phyloP scores from a whole-genome alignment of 2,113 vertebrate species.

The Fukomys damarensis region DNA sequence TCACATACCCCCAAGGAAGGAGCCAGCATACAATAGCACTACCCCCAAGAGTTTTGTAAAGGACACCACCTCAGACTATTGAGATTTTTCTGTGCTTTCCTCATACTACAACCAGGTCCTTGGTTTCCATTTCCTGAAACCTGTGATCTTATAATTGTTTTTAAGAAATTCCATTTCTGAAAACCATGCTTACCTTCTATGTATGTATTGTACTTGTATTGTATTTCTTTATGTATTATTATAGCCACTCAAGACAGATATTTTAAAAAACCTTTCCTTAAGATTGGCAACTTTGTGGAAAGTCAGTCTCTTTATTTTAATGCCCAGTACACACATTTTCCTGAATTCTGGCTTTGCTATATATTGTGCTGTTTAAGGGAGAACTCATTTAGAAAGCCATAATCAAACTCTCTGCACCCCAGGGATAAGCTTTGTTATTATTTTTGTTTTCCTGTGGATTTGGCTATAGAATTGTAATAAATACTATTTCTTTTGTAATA shows the following conservation, averaged over 20 bases:
- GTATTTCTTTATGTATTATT: not conserved
- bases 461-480: constrained; percentile 66
- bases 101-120: not conserved
- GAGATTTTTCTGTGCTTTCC: not conserved
- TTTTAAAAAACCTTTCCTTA: not conserved
- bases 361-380: not conserved
- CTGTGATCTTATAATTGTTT: not conserved
- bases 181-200: not conserved
- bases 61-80: not conserved
- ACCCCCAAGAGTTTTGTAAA: not conserved
- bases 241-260: not conserved
- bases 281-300: not conserved
- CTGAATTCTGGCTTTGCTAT: not conserved
- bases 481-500: constrained; percentile 67
- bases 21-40: not conserved
- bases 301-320: not conserved
- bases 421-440: constrained; percentile 49
- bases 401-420: constrained; percentile 45
- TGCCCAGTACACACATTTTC: not conserved
- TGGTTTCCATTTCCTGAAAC: not conserved
- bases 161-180: not conserved
- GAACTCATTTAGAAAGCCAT: constrained; percentile 53
- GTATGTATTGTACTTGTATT: not conserved
- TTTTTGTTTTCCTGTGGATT: constrained; percentile 26
- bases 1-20: not conserved